Base-by-base conservation (phyloP, 2,888 invertebrate genomes). In the Drosophila mayaguana region DNA sequence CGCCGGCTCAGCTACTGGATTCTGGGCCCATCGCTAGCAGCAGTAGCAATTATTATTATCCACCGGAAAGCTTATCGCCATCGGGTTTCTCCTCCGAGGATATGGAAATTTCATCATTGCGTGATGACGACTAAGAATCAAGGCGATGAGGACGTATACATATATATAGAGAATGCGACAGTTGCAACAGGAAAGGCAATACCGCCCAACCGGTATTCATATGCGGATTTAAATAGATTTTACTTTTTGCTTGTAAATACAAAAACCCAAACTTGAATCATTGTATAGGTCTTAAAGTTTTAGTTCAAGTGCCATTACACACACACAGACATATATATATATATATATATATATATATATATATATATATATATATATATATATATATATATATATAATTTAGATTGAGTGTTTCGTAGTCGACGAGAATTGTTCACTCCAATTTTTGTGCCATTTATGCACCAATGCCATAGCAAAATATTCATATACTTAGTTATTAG, bases 51-150 rank as follows among this genome's bases (percentile, higher is more conserved):
- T 83, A 78, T 50, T 95, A 94, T 81, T 95, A 95, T 86, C 96
- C 96, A 70, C 94, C 95, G 51, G 95, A 96, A 85, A 95, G 95
- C 83, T 94, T 96, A 91, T 96, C 96, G 76, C 96, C 96, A 3
- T 93, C 94, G 8, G 96, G 96, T 65, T 96, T 96, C 92, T 96
- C 96, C 0, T 96, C 96, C 0, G 96, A 96, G 72, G 91, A 94
- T 45, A 95, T 95, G 91, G 95, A 95, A 82, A 94, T 95, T 81
- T 95, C 95, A 92, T 95, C 96, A 55, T 95, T 95, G 16, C 94
- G 95, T 45, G 96, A 96, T 93, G 96, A 88, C 38, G 88, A 97
- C 95, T 97, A 32, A 96, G 95, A 28, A 3, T 6, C 34, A 28
- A 4, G 3, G 6, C 2, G 38, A 42, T 40, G 28, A n/a, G 7